These are phyloP conservation scores for Pogonomyrmex barbatus DNA, from an alignment of 1,140 invertebrate genomes.

Conservation along the genomic window DNA sequence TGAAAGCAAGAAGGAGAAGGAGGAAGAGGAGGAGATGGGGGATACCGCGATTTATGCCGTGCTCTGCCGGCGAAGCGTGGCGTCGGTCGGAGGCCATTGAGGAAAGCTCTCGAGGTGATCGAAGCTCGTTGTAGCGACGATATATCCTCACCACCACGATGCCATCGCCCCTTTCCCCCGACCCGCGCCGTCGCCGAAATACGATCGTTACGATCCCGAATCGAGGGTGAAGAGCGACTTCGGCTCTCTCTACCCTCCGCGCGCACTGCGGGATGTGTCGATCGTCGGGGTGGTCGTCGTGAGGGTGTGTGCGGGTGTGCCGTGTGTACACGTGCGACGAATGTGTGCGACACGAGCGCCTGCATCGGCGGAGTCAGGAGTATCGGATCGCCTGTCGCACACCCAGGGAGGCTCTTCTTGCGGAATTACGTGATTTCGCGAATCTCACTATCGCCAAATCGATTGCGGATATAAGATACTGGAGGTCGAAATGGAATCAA, in stretches of 20 bases:
- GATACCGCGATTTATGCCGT: slow-evolving; percentile 66
- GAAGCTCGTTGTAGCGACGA: slow-evolving; percentile 72
- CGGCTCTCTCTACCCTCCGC: not conserved
- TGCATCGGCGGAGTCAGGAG: slow-evolving; percentile 23
- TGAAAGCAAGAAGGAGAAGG: not conserved
- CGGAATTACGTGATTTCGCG: slow-evolving; percentile 69
- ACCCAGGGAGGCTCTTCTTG: slow-evolving; percentile 48
- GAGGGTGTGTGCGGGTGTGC: slow-evolving; percentile 1
- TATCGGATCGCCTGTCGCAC: slow-evolving; percentile 43
- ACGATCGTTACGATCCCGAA: slow-evolving; percentile 67
- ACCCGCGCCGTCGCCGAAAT: slow-evolving; percentile 55
- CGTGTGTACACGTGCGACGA: not conserved
- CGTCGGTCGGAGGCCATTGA: slow-evolving; percentile 69
- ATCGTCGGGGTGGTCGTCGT: not conserved
- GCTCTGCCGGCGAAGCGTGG: slow-evolving; percentile 59
- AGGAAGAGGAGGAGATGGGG: not conserved
- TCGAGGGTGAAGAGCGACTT: slow-evolving; percentile 64
- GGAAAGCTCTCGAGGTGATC: slow-evolving; percentile 74
- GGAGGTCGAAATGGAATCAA: slow-evolving; percentile 63
- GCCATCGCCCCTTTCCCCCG: slow-evolving; percentile 14
- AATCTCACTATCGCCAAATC: slow-evolving; percentile 61
- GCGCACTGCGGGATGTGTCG: slow-evolving; percentile 6
- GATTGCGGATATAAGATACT: slow-evolving; percentile 62
- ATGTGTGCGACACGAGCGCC: not conserved
- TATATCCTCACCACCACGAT: slow-evolving; percentile 71